phyloP scores from a whole-genome alignment of 2,888 invertebrate species.

The Graphium colonna region DNA sequence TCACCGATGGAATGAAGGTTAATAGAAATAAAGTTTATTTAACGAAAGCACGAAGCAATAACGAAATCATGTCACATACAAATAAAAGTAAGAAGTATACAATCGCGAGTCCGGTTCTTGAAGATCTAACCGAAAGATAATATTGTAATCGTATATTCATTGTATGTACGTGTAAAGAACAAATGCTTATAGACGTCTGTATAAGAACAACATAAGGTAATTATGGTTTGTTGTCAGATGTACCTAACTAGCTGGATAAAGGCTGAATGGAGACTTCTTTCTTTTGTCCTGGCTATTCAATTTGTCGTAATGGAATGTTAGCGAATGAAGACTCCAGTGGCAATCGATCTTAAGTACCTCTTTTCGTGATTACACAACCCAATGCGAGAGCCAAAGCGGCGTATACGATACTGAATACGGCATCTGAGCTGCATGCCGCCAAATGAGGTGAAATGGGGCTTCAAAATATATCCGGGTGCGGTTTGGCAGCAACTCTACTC shows the following conservation, averaged over 20 bases:
- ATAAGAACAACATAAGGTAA: background rate
- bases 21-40: too few relatives aligned
- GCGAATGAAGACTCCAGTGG: slow-evolving; percentile 15
- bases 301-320: slow-evolving; percentile 10
- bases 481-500: slow-evolving; percentile 18
- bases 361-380: slow-evolving; percentile 23
- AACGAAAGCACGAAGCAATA: too few relatives aligned
- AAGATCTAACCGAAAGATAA: too few relatives aligned
- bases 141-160: too few relatives aligned
- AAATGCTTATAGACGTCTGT: background rate
- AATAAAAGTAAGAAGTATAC: too few relatives aligned
- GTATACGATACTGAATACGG: slow-evolving; percentile 21
- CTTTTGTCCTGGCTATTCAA: slow-evolving; percentile 11
- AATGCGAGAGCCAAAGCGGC: slow-evolving; percentile 20
- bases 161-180: background rate
- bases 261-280: slow-evolving; percentile 1
- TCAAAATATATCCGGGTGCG: slow-evolving; percentile 20
- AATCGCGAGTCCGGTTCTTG: too few relatives aligned
- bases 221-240: background rate
- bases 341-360: slow-evolving; percentile 22
- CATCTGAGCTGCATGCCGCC: slow-evolving; percentile 16
- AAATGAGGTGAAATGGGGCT: slow-evolving; percentile 23
- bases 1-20: too few relatives aligned
- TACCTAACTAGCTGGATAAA: background rate
- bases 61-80: too few relatives aligned